Percentiles rank a stretch among this genome's conserved stretches.
Evolutionary conservation across 2,888 invertebrate genomes (phyloP).

Genomic region (Drosophila quinaria): DNA sequence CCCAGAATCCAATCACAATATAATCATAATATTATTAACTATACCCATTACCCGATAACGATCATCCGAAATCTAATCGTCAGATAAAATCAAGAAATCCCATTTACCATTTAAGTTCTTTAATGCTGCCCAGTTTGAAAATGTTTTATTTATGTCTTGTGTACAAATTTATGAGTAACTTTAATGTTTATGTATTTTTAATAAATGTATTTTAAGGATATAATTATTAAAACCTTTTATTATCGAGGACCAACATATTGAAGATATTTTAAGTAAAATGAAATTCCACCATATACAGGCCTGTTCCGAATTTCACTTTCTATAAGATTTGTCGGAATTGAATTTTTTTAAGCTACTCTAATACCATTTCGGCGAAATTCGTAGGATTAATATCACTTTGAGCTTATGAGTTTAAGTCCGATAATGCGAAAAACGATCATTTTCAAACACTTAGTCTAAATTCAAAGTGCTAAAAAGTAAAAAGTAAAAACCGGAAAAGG

Average conservation of each 20-base stretch:
- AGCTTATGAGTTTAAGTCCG: no score
- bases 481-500: no score
- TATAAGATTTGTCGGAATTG: no score
- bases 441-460: no score
- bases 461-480: no score
- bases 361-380: no score
- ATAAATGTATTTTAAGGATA: conserved; percentile 59
- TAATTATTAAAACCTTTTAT: background rate
- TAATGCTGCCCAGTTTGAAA: conserved; percentile 47
- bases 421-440: no score
- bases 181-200: conserved; percentile 59
- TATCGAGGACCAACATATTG: background rate
- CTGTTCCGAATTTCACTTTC: no score
- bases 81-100: conserved; percentile 19
- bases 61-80: background rate
- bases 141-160: conserved; percentile 70
- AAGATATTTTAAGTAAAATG: no score
- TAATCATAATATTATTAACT: conserved; percentile 12
- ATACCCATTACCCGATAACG: conserved; percentile 13
- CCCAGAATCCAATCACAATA: conserved; percentile 52
- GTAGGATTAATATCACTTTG: no score
- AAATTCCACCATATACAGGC: no score
- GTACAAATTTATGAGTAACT: conserved; percentile 70
- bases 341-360: no score
- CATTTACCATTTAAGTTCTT: conserved; percentile 17